Evolutionary conservation across 2,888 invertebrate species (phyloP).

Genomic region (Habroteleia sp.): DNA sequence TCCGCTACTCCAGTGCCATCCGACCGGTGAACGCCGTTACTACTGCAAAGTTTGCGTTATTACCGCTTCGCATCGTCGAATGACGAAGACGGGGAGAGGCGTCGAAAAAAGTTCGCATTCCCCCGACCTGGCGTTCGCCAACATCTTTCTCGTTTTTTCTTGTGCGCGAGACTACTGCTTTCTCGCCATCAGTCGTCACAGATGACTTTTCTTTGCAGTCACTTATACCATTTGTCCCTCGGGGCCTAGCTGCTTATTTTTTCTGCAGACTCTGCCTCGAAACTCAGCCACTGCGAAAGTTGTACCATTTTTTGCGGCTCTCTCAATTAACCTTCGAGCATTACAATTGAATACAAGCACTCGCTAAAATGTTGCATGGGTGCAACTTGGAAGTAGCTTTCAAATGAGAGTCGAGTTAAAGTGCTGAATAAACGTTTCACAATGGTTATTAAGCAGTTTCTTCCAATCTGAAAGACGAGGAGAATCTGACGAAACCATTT

Average conservation of each 20-base stretch:
- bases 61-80: too few relatives aligned
- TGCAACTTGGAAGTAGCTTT: slow-evolving; percentile 4
- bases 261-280: background rate
- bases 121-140: too few relatives aligned
- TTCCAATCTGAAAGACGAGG: background rate
- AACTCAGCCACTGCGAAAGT: slow-evolving; percentile 1
- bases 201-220: slow-evolving; percentile 35
- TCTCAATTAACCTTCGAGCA: slow-evolving; percentile 26
- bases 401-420: slow-evolving; percentile 4
- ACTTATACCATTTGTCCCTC: slow-evolving; percentile 18
- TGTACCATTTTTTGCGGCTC: slow-evolving; percentile 12
- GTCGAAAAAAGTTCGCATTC: too few relatives aligned
- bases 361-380: slow-evolving; percentile 3
- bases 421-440: slow-evolving; percentile 12
- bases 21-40: slow-evolving; percentile 45
- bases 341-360: slow-evolving; percentile 27
- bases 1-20: slow-evolving; percentile 2
- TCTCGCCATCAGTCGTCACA: slow-evolving; percentile 1
- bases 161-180: slow-evolving; percentile 2
- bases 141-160: too few relatives aligned
- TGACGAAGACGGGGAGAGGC: too few relatives aligned
- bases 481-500: background rate
- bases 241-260: background rate
- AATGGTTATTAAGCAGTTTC: slow-evolving; percentile 17
- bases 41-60: too few relatives aligned